Evolutionary conservation across 2,888 invertebrate genomes (phyloP).

Genomic region (Xanthia togata): DNA sequence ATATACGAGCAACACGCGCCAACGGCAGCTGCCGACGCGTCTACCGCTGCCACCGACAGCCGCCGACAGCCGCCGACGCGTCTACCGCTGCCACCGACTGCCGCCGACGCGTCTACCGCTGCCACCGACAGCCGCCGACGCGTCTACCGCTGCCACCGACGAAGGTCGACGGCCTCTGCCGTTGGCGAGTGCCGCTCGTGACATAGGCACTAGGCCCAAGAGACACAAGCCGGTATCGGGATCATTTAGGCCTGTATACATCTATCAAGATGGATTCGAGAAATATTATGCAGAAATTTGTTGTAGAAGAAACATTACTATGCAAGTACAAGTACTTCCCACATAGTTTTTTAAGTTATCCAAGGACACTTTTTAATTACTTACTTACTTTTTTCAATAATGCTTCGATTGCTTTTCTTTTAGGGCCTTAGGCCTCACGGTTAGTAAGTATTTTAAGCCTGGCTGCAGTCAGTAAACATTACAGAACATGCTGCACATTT

Average conservation of each 20-base stretch:
- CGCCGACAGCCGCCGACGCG: too few species aligned
- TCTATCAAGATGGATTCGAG: not conserved
- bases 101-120: too few species aligned
- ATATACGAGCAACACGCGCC: too few species aligned
- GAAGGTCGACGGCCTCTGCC: too few species aligned
- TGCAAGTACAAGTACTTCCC: not conserved
- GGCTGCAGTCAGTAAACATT: not conserved
- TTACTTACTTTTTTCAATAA: not conserved
- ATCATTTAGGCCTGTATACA: not conserved
- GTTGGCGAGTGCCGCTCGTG: too few species aligned
- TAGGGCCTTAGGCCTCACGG: not conserved
- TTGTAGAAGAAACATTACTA: not conserved
- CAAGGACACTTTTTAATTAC: not conserved
- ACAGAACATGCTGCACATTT: not conserved
- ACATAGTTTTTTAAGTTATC: slow-evolving; percentile 4
- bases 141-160: too few species aligned
- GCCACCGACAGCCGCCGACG: too few species aligned
- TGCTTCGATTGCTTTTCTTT: not conserved
- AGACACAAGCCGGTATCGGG: not conserved
- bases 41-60: too few species aligned
- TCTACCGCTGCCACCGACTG: too few species aligned
- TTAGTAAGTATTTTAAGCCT: not conserved
- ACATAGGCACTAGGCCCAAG: not conserved
- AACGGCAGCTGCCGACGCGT: too few species aligned
- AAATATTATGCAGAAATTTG: not conserved